These are phyloP conservation scores for Branchellion lobata DNA, from an alignment of 2,888 invertebrate genomes.

Conservation along the genomic window DNA sequence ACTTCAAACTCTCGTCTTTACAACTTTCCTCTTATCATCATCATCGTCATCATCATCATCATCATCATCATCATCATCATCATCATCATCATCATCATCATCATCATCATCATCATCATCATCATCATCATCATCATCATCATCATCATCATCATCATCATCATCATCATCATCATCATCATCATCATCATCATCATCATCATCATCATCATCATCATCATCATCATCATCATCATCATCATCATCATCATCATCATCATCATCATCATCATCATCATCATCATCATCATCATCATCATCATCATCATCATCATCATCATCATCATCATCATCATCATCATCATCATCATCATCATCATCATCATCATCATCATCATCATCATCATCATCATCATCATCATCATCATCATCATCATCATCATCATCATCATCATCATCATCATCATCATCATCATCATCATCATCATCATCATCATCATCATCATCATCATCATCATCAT, in stretches of 20 bases:
- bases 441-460: too few relatives aligned
- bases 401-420: neutral
- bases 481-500: too few relatives aligned
- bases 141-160: slow-evolving; percentile 38
- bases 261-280: slow-evolving; percentile 33
- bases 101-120: slow-evolving; percentile 42
- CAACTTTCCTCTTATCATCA: too few relatives aligned
- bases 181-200: slow-evolving; percentile 41
- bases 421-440: neutral
- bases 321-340: neutral
- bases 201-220: slow-evolving; percentile 39
- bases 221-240: slow-evolving; percentile 35
- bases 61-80: slow-evolving; percentile 21
- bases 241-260: slow-evolving; percentile 40
- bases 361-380: neutral
- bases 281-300: slow-evolving; percentile 6
- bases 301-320: neutral
- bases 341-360: slow-evolving; percentile 11
- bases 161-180: slow-evolving; percentile 23
- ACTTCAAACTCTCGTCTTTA: too few relatives aligned
- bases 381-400: neutral
- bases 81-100: slow-evolving; percentile 34
- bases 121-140: slow-evolving; percentile 28
- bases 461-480: too few relatives aligned
- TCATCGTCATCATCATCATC: too few relatives aligned